A percentile compares a stretch with the other conserved stretches of the same genome.
These are phyloP conservation scores for Phrynocephalus forsythii DNA, from an alignment of 2,797 vertebrate species.

Conservation along the genomic window DNA sequence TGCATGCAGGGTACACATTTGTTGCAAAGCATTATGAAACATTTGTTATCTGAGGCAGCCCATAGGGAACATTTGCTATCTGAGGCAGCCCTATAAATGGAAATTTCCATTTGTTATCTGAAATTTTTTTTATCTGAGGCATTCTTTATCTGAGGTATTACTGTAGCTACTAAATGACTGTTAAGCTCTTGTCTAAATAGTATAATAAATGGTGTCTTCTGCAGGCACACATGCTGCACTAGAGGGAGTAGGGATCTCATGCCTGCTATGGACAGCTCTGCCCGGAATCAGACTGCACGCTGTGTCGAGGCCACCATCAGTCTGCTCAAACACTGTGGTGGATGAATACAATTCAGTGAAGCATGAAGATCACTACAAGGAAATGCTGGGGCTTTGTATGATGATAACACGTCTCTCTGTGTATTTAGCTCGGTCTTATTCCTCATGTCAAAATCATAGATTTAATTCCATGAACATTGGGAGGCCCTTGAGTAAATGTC, in stretches of 20 bases:
- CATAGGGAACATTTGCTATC: too few relatives aligned
- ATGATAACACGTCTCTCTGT: slow-evolving; percentile 25
- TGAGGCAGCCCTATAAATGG: too few relatives aligned
- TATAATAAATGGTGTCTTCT: background rate
- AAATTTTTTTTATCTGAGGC: too few relatives aligned
- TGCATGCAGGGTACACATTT: too few relatives aligned
- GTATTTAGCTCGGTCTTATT: background rate
- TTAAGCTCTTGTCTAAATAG: rapidly evolving
- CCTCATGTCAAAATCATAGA: slow-evolving; percentile 10
- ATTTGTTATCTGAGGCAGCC: too few relatives aligned
- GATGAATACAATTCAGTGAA: slow-evolving; percentile 15
- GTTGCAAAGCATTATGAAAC: too few relatives aligned
- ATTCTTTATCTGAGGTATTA: too few relatives aligned
- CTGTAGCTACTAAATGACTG: background rate
- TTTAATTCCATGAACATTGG: slow-evolving; percentile 16
- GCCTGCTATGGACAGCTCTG: slow-evolving; percentile 36
- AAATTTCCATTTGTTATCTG: too few relatives aligned
- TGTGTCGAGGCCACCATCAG: background rate
- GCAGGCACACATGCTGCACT: slow-evolving; percentile 55
- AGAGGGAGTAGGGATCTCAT: slow-evolving; percentile 62
- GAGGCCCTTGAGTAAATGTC: slow-evolving; percentile 7
- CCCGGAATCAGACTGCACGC: background rate
- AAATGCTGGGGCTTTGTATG: background rate
- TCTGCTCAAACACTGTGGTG: slow-evolving; percentile 18
- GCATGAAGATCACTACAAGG: background rate